Percentiles rank a stretch among this genome's conserved stretches.
phyloP scores from a whole-genome alignment of 1,140 invertebrate genomes.

The Drosophila mojavensis region DNA sequence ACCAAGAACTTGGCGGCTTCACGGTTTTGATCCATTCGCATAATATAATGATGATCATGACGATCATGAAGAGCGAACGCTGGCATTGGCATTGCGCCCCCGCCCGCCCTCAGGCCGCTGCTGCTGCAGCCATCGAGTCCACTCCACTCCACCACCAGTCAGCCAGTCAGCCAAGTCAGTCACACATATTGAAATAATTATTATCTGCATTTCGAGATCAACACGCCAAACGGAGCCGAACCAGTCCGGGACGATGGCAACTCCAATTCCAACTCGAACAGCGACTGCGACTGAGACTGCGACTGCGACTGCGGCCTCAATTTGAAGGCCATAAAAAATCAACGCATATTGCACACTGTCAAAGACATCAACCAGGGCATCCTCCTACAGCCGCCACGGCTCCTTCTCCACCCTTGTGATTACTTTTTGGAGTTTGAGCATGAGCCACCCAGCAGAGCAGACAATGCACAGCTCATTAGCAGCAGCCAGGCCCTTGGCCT shows the following conservation, averaged over 20 bases:
- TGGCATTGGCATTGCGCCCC: slow-evolving; percentile 69
- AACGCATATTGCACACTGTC: slow-evolving; percentile 83
- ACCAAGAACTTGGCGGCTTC: slow-evolving; percentile 60
- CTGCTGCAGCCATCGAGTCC: neutral
- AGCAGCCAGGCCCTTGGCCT: slow-evolving; percentile 19
- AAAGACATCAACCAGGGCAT: slow-evolving; percentile 49
- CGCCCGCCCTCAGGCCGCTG: neutral
- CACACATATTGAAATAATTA: slow-evolving; percentile 84
- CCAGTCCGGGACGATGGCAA: slow-evolving; percentile 20
- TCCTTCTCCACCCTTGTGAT: slow-evolving; percentile 5
- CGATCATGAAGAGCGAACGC: slow-evolving; percentile 60
- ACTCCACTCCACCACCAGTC: slow-evolving; percentile 14
- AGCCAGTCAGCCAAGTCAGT: slow-evolving; percentile 70
- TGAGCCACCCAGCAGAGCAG: slow-evolving; percentile 16
- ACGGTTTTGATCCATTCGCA: slow-evolving; percentile 78
- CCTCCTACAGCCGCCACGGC: neutral
- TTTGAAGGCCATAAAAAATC: slow-evolving; percentile 84
- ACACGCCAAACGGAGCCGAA: slow-evolving; percentile 62
- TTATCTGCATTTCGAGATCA: slow-evolving; percentile 83
- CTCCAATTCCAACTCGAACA: neutral
- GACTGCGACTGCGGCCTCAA: slow-evolving; percentile 49
- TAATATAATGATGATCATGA: slow-evolving; percentile 80
- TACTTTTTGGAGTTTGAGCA: slow-evolving; percentile 16
- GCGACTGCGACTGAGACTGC: slow-evolving; percentile 14
- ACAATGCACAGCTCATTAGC: slow-evolving; percentile 63